Percentiles rank a stretch among this genome's conserved stretches.
phyloP scores from a whole-genome alignment of 1,140 invertebrate genomes.

The Helicorthomorpha holstii region DNA sequence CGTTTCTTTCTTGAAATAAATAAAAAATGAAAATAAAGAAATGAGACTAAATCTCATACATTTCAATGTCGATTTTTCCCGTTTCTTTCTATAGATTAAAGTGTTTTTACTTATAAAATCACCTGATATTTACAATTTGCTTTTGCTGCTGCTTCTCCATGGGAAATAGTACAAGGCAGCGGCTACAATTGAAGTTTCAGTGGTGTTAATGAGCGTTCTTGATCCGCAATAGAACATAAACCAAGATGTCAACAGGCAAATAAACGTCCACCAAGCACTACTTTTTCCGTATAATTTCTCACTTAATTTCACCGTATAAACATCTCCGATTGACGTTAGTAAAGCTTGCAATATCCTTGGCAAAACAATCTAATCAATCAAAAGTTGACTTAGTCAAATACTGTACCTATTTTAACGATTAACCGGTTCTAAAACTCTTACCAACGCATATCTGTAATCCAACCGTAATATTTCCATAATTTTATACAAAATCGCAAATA shows the following conservation, averaged over 20 bases:
- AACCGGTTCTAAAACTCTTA: conserved; percentile 22
- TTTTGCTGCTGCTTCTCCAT: no score
- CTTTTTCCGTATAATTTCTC: conserved; percentile 18
- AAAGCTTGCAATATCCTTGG: conserved; percentile 62
- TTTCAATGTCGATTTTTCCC: no score
- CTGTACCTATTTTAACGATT: neutral
- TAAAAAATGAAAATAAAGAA: no score
- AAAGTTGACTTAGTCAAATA: conserved; percentile 3
- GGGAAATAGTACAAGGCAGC: conserved; percentile 63
- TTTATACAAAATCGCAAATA: conserved; percentile 48
- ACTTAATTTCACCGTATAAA: conserved; percentile 26
- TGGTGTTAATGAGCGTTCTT: conserved; percentile 63
- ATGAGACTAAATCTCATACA: no score
- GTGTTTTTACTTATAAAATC: no score
- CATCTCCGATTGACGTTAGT: conserved; percentile 54
- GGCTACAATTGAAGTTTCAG: conserved; percentile 59
- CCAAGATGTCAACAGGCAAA: conserved; percentile 42
- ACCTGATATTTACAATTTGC: no score
- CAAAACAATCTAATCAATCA: conserved; percentile 35
- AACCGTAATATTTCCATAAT: conserved; percentile 39
- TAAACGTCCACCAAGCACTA: conserved; percentile 24
- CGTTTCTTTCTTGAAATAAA: no score
- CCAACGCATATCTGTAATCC: conserved; percentile 41
- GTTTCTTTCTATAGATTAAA: no score
- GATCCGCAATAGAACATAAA: conserved; percentile 77